Base-by-base conservation (phyloP, 2,888 invertebrate species). In the Campaea margaritaria region DNA sequence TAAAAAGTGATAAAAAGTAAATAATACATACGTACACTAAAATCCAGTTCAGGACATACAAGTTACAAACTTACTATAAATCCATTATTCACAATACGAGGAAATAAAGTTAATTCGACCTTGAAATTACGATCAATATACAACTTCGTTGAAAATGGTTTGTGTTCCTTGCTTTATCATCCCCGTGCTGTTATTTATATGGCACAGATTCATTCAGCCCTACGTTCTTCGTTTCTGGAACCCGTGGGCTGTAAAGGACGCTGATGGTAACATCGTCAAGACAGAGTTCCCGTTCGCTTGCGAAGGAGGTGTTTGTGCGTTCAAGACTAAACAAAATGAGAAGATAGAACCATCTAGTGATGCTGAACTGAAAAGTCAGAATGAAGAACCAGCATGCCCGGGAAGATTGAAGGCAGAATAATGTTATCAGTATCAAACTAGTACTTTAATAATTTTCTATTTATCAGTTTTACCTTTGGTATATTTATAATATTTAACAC, bases 161-260 rank as follows among this genome's bases (percentile, higher is more conserved):
- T 97, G 97, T 80, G 93, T 97, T 60, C 97, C 97, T 15, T 98
- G 97, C 83, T 96, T 97, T 73, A 94, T 97, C 64, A 95, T 97
- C 80, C 97, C 97, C 1, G 87, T 97, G 62, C 87, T 97, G 44
- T 91, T 98, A 12, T 96, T 96, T 75, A 93, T 98, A 64, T 97
- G 97, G 95, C 96, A 97, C 82, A 95, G 95, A 79, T 96, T 96
- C 74, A 93, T 98, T 62, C 97, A 97, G 81, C 97, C 97, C 0
- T 93, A 97, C 65, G 85, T 97, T 48, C 81, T 96, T 50, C 95
- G 95, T 66, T 95, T 95, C 78, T 97, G 97, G 97, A 96, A 96
- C 82, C 96, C 96, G 0, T 96, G 96, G 95, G 94, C 93, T 55
- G 94, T 94, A 57, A 94, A 95, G 77, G 93, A 94, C 68, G 94